Evolutionary conservation across 2,888 invertebrate species (phyloP), one percentile per base, ranked within the genome.

Genomic region (Pollenia labialis): DNA sequence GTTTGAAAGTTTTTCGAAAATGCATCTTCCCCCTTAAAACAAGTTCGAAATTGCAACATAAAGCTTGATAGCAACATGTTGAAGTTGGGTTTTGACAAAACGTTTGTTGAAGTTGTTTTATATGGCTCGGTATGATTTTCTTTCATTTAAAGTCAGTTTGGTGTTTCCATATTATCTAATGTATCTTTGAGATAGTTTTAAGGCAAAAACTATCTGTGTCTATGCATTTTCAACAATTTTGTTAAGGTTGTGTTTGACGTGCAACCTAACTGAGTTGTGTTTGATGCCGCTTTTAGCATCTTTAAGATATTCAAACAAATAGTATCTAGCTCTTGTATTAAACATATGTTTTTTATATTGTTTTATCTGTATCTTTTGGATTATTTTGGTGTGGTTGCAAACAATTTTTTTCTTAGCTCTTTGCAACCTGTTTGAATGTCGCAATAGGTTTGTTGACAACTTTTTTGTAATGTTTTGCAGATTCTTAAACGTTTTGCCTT

Each of bases 11-110:
- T 7, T 54, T 75, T 58, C 68, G 75, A 60, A 60, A 42, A 14
- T 54, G 4, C 46, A 62, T 44, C 50, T 82, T 75, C 81, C 81
- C 81, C 81, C 75, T 75, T 9, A n/a, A n/a, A 18, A n/a, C n/a
- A 11, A 12, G 16, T 69, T 82, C 75, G 75, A 82, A 75, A 4
- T 69, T 0, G 58, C 18, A 44, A 14, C 0, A 12, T 18, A 1
- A 0, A 60, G 44, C 42, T 42, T 11, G 14, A 0, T 44, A 2
- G 7, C 14, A 64, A n/a, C 72, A 50, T 23, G 72, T 74, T 56
- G 56, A 0, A 56, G 46, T 56, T 40, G n/a, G 11, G 32, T 6
- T 32, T 9, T 18, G 10, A 1, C 9, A 8, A 32, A 32, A 32
- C 32, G 32, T 6, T 32, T 32, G 32, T 32, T 32, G 6, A 32